phyloP scores from a whole-genome alignment of 2,113 vertebrate species.

The Sminthopsis crassicaudata region DNA sequence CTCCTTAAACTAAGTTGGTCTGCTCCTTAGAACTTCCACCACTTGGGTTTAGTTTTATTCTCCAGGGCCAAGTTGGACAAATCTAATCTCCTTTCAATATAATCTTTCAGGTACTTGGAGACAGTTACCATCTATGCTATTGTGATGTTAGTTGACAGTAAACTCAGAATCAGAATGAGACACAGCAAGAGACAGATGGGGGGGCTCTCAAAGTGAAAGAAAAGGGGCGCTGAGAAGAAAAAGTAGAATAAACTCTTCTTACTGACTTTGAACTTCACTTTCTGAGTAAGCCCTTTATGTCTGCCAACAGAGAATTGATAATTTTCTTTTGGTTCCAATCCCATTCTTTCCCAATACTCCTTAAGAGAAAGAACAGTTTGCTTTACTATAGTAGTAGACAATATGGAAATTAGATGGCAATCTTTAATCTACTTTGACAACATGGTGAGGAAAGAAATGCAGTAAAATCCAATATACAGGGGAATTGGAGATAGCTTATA shows the following conservation, averaged over 20 bases:
- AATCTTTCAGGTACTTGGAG: not conserved
- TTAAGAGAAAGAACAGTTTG: not conserved
- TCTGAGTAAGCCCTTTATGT: not conserved
- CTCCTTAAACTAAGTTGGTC: not conserved
- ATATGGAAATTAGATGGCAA: not conserved
- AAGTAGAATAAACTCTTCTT: not conserved
- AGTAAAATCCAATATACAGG: not conserved
- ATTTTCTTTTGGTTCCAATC: not conserved
- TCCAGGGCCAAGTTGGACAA: not conserved
- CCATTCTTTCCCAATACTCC: not conserved
- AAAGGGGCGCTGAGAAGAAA: not conserved
- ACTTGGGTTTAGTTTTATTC: not conserved
- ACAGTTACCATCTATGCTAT: not conserved
- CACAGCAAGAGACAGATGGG: not conserved
- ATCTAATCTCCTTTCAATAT: not conserved
- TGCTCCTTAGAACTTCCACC: not conserved
- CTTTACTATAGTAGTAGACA: not conserved
- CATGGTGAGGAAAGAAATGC: not conserved
- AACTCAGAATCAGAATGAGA: not conserved
- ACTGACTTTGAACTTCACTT: not conserved
- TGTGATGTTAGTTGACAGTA: not conserved
- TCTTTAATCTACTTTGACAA: slow-evolving; percentile 14
- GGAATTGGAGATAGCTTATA: not conserved
- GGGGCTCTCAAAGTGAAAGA: not conserved
- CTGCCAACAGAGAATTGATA: not conserved